phyloP scores from a whole-genome alignment of 2,797 vertebrate species.

The Gambusia yucatana region DNA sequence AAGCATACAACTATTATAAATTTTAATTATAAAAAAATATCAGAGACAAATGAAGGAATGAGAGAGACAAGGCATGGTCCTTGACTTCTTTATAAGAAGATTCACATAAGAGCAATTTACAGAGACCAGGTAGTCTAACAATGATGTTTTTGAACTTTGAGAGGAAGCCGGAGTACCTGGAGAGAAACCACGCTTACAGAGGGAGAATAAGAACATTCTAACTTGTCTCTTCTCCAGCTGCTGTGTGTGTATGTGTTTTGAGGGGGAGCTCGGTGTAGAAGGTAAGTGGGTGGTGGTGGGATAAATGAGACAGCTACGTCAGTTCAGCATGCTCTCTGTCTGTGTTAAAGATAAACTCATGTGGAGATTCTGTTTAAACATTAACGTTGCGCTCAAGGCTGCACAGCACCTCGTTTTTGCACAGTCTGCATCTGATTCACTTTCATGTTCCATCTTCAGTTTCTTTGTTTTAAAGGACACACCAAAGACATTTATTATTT shows the following conservation, averaged over 20 bases:
- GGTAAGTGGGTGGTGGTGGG: not conserved
- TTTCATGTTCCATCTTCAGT: conserved; percentile 13
- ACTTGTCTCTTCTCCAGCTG: not conserved
- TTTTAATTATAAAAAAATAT: not conserved
- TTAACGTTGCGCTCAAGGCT: conserved; percentile 71
- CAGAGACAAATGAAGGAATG: not conserved
- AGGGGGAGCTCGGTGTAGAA: not conserved
- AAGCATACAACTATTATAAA: not conserved
- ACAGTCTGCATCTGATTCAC: not conserved
- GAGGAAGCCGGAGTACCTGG: not conserved
- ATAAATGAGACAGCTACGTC: conserved; percentile 19
- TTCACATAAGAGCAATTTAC: not conserved
- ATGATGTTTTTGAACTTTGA: not conserved
- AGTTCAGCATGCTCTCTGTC: conserved; percentile 40
- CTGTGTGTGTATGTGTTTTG: not conserved
- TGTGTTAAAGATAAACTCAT: conserved; percentile 48
- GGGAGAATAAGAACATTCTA: not conserved
- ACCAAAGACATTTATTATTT: not conserved
- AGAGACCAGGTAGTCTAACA: not conserved
- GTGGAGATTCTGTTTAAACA: conserved; percentile 66
- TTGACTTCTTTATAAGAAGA: not conserved
- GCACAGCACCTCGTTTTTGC: conserved; percentile 20
- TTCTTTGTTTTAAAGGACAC: not conserved
- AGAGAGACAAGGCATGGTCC: not conserved
- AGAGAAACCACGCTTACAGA: not conserved